Evolutionary conservation across 2,888 invertebrate species (phyloP), one percentile per base, ranked within the genome.

Genomic region (Julus scanicus): DNA sequence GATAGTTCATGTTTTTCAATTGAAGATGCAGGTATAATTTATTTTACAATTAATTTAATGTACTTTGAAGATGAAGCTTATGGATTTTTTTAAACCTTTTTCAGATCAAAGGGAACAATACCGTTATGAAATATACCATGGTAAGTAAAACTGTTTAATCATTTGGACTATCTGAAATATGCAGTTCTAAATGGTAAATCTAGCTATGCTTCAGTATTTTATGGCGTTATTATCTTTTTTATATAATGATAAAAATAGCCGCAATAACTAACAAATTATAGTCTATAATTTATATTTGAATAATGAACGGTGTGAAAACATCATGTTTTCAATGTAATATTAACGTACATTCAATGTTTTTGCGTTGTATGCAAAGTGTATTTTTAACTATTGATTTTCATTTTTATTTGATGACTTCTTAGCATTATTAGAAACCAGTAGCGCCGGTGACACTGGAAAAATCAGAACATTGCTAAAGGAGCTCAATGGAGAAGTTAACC

Each of bases 351-450:
- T 44, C 44, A 44, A 44, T 44, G 44, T n/a, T n/a, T n/a, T n/a
- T n/a, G n/a, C n/a, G n/a, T n/a, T 44, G 44, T 44, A 44, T 44
- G 3, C 6, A 5, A 44, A 44, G 44, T 44, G 44, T 44, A 44
- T 44, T 44, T 44, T 44, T 44, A 44, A 6, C 44, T 5, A 44
- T 44, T 44, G 3, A 44, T 44, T 3, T 44, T n/a, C n/a, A 44
- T 44, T 44, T 44, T 44, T 44, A 44, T 44, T 44, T 6, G 44
- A n/a, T 44, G 6, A 5, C 8, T 80, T 80, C 53, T 94, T 95
- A 17, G 94, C 95, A 85, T 93, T 98, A 49, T 94, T 97, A 15
- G 95, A 96, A 90, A 95, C 96, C 85, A 95, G 97, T 90, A 93
- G 94, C 88, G 94, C 94, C n/a, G 96, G 96, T 0, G 97, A 97